Conservation (phyloP, 2,113 vertebrate genomes). For the Oreochromis spilurus region DNA sequence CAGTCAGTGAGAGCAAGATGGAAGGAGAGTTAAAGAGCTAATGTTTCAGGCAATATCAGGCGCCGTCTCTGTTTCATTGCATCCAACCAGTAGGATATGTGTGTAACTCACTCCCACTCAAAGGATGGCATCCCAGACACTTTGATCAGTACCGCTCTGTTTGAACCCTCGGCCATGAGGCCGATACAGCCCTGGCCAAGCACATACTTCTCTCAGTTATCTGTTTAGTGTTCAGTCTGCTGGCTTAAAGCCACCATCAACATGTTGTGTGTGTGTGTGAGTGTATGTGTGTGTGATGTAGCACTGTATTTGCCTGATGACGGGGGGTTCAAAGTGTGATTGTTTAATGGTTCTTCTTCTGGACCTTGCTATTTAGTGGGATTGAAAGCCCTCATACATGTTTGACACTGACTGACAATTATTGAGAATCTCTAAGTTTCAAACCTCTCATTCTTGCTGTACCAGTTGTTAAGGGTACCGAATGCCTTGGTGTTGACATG, state of each 20-base stretch:
- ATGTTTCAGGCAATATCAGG: slow-evolving; percentile 68
- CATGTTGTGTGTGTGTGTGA: neutral
- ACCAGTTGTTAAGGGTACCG: slow-evolving; percentile 66
- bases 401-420: slow-evolving; percentile 64
- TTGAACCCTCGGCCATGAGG: slow-evolving; percentile 45
- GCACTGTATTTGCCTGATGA: slow-evolving; percentile 36
- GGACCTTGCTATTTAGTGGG: slow-evolving; percentile 60
- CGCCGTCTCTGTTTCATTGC: slow-evolving; percentile 54
- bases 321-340: slow-evolving; percentile 47
- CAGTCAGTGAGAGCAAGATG: slow-evolving; percentile 57
- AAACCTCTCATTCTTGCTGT: slow-evolving; percentile 59
- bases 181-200: slow-evolving; percentile 29
- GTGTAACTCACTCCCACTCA: slow-evolving; percentile 46
- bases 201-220: slow-evolving; percentile 30
- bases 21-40: slow-evolving; percentile 54
- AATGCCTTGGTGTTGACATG: slow-evolving; percentile 75
- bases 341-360: slow-evolving; percentile 45
- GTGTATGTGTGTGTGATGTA: neutral
- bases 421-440: slow-evolving; percentile 56
- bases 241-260: slow-evolving; percentile 3
- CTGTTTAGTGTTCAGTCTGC: slow-evolving; percentile 29
- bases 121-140: slow-evolving; percentile 39
- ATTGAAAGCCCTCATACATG: slow-evolving; percentile 39
- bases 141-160: slow-evolving; percentile 46
- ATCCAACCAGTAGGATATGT: slow-evolving; percentile 39